Conservation (phyloP, 2,888 invertebrate species). For the Kuschelorhynchus macadamiae region DNA sequence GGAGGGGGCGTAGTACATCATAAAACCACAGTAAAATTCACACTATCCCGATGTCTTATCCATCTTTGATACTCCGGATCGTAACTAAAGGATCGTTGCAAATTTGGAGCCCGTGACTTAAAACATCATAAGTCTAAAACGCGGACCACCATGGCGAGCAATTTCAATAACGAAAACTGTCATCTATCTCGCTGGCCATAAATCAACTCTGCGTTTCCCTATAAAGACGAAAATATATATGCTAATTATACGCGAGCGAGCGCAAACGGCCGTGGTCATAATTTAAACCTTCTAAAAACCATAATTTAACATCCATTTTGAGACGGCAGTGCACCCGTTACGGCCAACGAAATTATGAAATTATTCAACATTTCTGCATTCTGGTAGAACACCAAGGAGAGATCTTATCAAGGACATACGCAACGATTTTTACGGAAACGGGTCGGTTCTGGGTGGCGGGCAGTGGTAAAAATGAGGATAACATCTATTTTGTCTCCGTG, state of each 20-base stretch:
- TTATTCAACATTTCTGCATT: conserved; percentile 43
- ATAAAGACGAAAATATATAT: conserved; percentile 14
- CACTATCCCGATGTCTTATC: too few relatives aligned
- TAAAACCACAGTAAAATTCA: too few relatives aligned
- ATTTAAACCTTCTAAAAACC: conserved; percentile 9
- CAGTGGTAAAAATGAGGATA: too few relatives aligned
- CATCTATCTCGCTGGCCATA: conserved; percentile 1
- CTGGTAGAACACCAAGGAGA: conserved; percentile 33
- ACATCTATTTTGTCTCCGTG: too few relatives aligned
- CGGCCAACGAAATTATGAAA: conserved; percentile 38
- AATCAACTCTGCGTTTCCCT: conserved; percentile 22
- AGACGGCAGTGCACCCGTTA: conserved; percentile 29
- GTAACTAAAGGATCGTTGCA: too few relatives aligned
- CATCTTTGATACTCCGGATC: too few relatives aligned
- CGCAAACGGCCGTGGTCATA: not conserved
- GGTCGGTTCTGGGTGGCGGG: too few relatives aligned
- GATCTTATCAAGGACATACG: not conserved
- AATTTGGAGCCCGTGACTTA: too few relatives aligned
- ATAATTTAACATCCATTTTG: conserved; percentile 26
- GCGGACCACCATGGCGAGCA: conserved; percentile 21
- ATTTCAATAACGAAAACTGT: conserved; percentile 15
- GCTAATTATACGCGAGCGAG: conserved; percentile 15
- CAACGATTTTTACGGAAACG: too few relatives aligned
- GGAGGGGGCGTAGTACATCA: too few relatives aligned
- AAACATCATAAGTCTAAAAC: too few relatives aligned